A percentile compares a stretch with the other conserved stretches of the same genome.
phyloP scores from a whole-genome alignment of 2,113 vertebrate species.

The Cheirogaleus medius region DNA sequence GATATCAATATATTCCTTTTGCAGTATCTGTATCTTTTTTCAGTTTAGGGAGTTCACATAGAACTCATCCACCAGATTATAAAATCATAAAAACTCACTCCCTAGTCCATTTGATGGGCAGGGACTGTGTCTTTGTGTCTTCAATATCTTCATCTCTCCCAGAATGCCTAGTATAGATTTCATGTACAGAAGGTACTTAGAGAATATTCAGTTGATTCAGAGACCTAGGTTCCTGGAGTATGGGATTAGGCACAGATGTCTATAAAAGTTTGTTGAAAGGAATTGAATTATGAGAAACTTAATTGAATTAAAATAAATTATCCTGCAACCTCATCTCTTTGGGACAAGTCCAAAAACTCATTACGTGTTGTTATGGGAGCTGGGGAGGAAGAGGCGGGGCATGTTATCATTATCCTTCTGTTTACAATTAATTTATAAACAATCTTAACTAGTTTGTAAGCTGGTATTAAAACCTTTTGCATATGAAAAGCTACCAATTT shows the following conservation, averaged over 20 bases:
- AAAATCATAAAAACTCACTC: neutral
- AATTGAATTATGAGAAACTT: conserved; percentile 65
- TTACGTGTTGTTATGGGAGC: neutral
- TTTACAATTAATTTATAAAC: conserved; percentile 51
- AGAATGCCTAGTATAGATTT: neutral
- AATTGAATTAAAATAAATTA: conserved; percentile 64
- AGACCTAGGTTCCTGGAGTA: neutral
- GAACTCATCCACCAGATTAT: neutral
- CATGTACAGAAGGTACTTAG: neutral
- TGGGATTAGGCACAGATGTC: conserved; percentile 8
- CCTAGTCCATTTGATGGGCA: neutral
- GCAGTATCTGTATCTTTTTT: neutral
- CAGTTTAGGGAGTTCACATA: neutral
- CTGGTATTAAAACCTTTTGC: neutral
- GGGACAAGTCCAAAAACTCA: conserved; percentile 55
- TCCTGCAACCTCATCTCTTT: conserved; percentile 61
- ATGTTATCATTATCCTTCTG: conserved; percentile 43
- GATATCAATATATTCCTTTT: neutral
- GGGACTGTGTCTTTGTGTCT: neutral
- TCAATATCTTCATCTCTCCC: neutral
- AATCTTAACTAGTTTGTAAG: neutral
- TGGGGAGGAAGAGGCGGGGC: neutral
- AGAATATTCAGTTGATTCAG: neutral
- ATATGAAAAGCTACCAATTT: neutral
- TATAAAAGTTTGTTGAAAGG: conserved; percentile 57